Percentiles rank a stretch among this genome's conserved stretches.
Evolutionary conservation across 2,888 invertebrate genomes (phyloP).

Genomic region (Eulithis testata): DNA sequence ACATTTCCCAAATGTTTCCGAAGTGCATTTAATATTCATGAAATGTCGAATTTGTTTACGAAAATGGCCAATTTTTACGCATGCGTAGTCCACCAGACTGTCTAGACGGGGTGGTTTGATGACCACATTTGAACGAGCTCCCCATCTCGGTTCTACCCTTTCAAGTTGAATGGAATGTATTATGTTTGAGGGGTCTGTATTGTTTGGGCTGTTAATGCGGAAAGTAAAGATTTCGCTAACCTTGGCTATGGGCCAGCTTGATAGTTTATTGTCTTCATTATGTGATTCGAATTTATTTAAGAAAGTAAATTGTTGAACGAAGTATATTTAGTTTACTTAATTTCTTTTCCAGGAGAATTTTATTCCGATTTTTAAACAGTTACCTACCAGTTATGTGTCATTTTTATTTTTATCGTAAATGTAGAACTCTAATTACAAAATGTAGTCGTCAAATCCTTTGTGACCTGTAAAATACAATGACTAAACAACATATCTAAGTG

Average conservation of each 20-base stretch:
- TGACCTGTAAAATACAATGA: too few relatives aligned
- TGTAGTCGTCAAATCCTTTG: too few relatives aligned
- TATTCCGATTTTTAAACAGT: too few relatives aligned
- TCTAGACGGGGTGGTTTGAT: constrained; percentile 70
- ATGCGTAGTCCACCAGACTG: constrained; percentile 64
- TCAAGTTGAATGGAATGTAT: constrained; percentile 29
- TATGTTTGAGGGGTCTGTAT: constrained; percentile 41
- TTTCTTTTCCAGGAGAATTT: too few relatives aligned
- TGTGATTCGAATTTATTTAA: constrained; percentile 9
- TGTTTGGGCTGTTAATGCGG: constrained; percentile 33
- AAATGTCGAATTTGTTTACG: constrained; percentile 46
- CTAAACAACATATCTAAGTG: too few relatives aligned
- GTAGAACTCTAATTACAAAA: too few relatives aligned
- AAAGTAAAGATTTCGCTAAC: constrained; percentile 58
- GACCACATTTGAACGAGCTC: constrained; percentile 49
- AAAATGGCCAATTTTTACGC: constrained; percentile 48
- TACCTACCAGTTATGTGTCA: too few relatives aligned
- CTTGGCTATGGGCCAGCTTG: constrained; percentile 58
- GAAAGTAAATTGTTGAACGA: background rate
- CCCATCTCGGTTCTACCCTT: constrained; percentile 29
- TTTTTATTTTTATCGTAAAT: too few relatives aligned
- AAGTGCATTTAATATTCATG: constrained; percentile 43
- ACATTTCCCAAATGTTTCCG: constrained; percentile 28
- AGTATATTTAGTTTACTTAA: too few relatives aligned
- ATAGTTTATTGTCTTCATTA: constrained; percentile 40